Conservation (phyloP, 1,140 invertebrate species). For the Metopolophium dirhodum region DNA sequence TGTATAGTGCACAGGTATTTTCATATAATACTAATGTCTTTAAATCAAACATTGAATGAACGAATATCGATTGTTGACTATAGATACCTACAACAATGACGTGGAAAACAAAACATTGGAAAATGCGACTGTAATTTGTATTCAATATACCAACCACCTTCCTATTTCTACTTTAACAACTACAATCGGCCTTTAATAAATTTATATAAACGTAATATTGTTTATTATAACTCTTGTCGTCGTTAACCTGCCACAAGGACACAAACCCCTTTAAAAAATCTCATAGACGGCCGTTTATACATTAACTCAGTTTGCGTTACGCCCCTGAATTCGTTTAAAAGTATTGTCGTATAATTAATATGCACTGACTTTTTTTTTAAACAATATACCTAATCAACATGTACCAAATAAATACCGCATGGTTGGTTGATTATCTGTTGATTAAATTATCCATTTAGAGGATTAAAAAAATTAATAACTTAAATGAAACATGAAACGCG, state of each 20-base stretch:
- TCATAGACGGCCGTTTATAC: not conserved
- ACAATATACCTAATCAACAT: not conserved
- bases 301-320: not conserved
- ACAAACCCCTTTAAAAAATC: not conserved
- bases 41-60: not conserved
- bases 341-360: not conserved
- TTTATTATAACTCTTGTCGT: not conserved
- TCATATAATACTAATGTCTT: not conserved
- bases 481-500: not conserved
- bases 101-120: not conserved
- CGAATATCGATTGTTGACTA: not conserved
- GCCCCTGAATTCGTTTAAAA: not conserved
- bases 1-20: not conserved
- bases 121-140: not conserved
- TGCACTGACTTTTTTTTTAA: not conserved
- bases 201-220: not conserved
- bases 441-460: not conserved
- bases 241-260: not conserved
- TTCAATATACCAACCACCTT: not conserved
- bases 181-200: not conserved
- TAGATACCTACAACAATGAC: not conserved
- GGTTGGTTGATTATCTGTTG: not conserved
- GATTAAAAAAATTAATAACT: not conserved
- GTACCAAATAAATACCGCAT: not conserved
- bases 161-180: not conserved